Conservation (phyloP, 1,140 invertebrate genomes). For the Charaxes varanes region DNA sequence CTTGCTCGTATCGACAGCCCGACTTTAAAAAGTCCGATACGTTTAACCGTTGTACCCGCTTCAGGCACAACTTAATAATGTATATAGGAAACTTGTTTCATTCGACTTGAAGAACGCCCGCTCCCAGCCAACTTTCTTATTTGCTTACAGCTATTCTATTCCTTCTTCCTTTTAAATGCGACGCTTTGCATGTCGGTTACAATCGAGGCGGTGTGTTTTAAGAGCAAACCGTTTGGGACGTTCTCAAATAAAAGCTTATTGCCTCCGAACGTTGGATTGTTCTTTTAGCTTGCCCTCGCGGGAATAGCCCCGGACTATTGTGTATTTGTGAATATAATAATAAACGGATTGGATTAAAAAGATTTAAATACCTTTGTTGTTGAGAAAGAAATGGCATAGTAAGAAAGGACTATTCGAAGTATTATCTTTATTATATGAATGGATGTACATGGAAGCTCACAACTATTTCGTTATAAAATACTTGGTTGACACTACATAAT, state of each 20-base stretch:
- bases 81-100: slow-evolving; percentile 58
- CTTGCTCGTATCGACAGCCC: slow-evolving; percentile 35
- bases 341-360: no score
- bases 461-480: no score
- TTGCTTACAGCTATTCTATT: slow-evolving; percentile 56
- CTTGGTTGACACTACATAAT: no score
- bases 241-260: slow-evolving; percentile 53
- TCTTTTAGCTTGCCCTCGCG: slow-evolving; percentile 30
- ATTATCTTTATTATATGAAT: no score
- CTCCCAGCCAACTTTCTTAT: slow-evolving; percentile 51
- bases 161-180: slow-evolving; percentile 52
- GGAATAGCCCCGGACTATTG: slow-evolving; percentile 21
- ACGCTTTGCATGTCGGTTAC: slow-evolving; percentile 59
- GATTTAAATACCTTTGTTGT: no score
- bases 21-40: slow-evolving; percentile 53
- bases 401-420: no score
- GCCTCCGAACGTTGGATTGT: slow-evolving; percentile 37
- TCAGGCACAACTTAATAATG: slow-evolving; percentile 61
- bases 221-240: slow-evolving; percentile 48
- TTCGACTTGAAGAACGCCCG: slow-evolving; percentile 42
- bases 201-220: slow-evolving; percentile 43
- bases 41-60: slow-evolving; percentile 53
- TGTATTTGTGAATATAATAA: slow-evolving; percentile 17
- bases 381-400: no score
- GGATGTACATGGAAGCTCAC: no score